phyloP scores from a whole-genome alignment of 2,797 vertebrate genomes.

The Lithobates pipiens region DNA sequence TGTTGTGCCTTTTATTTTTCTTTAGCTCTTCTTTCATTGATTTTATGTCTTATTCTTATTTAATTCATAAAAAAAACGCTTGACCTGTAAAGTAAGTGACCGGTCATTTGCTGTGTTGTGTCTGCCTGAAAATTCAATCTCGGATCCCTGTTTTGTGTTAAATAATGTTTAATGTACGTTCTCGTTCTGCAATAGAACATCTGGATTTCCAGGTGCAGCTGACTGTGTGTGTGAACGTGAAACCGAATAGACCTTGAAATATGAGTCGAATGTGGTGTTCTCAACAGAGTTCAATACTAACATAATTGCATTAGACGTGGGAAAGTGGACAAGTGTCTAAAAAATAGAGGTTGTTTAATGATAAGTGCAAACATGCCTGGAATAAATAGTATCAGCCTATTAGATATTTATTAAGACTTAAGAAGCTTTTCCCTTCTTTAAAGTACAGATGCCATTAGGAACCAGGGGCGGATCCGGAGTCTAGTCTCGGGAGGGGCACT shows the following conservation, averaged over 20 bases:
- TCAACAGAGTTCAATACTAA: conserved; percentile 2
- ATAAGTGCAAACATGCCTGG: neutral
- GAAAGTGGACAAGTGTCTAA: neutral
- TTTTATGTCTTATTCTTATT: neutral
- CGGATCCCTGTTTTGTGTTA: neutral
- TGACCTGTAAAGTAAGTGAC: neutral
- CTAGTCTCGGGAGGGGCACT: too few relatives aligned
- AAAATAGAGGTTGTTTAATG: neutral
- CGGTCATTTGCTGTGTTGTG: neutral
- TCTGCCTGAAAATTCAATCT: neutral
- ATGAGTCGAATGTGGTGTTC: neutral
- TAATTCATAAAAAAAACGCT: neutral
- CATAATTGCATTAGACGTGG: conserved; percentile 11
- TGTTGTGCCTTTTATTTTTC: neutral
- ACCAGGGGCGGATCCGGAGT: too few relatives aligned
- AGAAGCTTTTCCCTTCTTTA: too few relatives aligned
- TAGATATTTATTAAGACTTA: too few relatives aligned
- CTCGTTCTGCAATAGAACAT: conserved; percentile 14
- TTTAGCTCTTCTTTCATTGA: neutral
- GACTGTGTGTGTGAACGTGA: conserved; percentile 10
- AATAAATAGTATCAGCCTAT: too few relatives aligned
- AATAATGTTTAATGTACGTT: neutral
- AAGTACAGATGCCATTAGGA: too few relatives aligned
- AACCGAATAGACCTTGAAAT: conserved; percentile 28
- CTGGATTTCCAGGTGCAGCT: conserved; percentile 26